Base-by-base conservation (phyloP, 2,888 invertebrate genomes). In the Thymelicus sylvestris region DNA sequence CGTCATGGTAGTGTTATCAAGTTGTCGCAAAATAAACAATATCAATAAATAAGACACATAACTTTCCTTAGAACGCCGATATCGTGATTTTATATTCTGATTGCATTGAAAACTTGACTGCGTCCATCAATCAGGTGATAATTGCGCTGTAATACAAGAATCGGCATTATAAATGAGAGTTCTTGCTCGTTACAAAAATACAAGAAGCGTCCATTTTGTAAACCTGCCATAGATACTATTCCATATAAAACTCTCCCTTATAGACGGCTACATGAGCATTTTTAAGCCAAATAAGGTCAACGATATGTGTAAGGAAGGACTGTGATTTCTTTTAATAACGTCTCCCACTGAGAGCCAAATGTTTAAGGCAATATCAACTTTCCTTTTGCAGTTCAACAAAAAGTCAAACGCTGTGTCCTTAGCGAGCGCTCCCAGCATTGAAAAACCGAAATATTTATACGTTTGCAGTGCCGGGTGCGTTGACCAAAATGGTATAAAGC, bases 281-380 rank as follows among this genome's bases (percentile, higher is more conserved):
- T 85, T 86, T 84, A 81, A 76, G 72, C 90, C 88, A 80, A 87
- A 90, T 88, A 92, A 81, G 91, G 92, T 47, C 64, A 64, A 76
- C 73, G 83, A 86, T 83, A 85, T 86, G 84, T 79, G 77, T 63
- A 68, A 80, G 84, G 83, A 81, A 77, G 81, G 83, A 84, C 90
- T 85, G 87, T 87, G 90, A 91, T 92, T 92, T 92, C 92, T 92
- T 91, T 87, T 87, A 84, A 83, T 87, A 87, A 86, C 84, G 84
- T 86, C 83, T 80, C 81, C 77, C 47, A 62, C 74, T 81, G 76
- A 77, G 76, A 74, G 75, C n/a, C n/a, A n/a, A 72, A 75, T 77
- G 82, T 82, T 84, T 90, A 92, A 87, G 91, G 91, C 80, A 71
- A 89, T 71, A 82, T 74, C 91, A 88, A 88, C 91, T 91, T 92